Conservation (phyloP, 2,797 vertebrate genomes). For the Sebastes cheni region DNA sequence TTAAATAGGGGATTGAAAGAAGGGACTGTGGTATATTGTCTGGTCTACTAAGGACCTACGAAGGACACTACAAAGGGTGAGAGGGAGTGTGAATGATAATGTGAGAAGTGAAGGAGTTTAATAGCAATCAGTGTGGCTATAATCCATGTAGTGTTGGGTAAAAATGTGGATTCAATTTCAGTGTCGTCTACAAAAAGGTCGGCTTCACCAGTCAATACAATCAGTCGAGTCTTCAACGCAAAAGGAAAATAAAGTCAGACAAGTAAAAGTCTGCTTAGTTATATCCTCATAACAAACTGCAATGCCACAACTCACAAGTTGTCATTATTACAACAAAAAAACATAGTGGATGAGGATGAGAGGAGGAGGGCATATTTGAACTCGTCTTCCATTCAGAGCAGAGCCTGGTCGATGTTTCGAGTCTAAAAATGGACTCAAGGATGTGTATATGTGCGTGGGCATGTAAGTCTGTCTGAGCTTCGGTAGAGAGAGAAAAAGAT, state of each 20-base stretch:
- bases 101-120: neutral
- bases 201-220: neutral
- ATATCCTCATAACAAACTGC: neutral
- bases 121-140: neutral
- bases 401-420: neutral
- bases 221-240: neutral
- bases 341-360: conserved; percentile 4
- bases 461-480: conserved; percentile 26
- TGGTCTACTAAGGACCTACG: neutral
- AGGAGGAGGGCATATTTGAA: neutral
- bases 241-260: neutral
- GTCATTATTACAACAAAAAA: conserved; percentile 10
- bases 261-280: neutral
- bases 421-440: conserved; percentile 49
- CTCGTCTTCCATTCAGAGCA: neutral
- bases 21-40: neutral
- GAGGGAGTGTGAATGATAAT: neutral
- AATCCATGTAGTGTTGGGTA: neutral
- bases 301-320: neutral
- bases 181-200: neutral
- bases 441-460: conserved; percentile 1
- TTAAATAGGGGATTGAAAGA: neutral
- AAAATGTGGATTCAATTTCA: conserved; percentile 24
- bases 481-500: conserved; percentile 27
- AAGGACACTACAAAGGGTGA: neutral